Evolutionary conservation across 1,140 invertebrate genomes (phyloP).

Genomic region (Pseudachorutes palmiensis): DNA sequence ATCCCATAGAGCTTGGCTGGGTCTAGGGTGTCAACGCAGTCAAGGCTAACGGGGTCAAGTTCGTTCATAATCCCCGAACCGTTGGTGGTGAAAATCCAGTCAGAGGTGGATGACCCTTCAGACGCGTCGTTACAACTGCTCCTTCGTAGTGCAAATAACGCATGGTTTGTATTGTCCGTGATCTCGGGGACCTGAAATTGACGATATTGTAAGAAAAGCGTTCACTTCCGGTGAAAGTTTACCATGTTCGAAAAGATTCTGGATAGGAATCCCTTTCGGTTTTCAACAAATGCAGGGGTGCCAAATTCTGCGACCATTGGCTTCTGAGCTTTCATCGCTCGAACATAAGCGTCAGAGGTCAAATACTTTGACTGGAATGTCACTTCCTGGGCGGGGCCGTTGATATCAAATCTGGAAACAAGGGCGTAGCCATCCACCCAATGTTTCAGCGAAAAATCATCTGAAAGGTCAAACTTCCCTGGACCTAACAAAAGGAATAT

Average conservation of each 20-base stretch:
- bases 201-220: neutral
- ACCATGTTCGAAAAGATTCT: conserved; percentile 19
- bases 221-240: conserved; percentile 5
- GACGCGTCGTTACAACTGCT: neutral
- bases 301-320: conserved; percentile 23
- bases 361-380: conserved; percentile 42
- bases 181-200: conserved; percentile 15
- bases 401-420: conserved; percentile 42
- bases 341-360: conserved; percentile 44
- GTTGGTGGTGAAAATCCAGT: conserved; percentile 3
- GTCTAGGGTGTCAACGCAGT: conserved; percentile 38
- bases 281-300: conserved; percentile 11
- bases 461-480: conserved; percentile 19
- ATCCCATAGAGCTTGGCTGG: conserved; percentile 39
- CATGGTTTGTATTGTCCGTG: conserved; percentile 2
- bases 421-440: conserved; percentile 41
- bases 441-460: conserved; percentile 21
- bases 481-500: no score
- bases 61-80: neutral
- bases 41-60: conserved; percentile 9
- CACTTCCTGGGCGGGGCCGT: conserved; percentile 35
- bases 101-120: neutral
- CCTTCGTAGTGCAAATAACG: neutral
- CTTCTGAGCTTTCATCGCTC: conserved; percentile 37
- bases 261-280: conserved; percentile 16